These are phyloP conservation scores for Oeneis ivallda DNA, from an alignment of 2,888 invertebrate genomes.

Conservation along the genomic window DNA sequence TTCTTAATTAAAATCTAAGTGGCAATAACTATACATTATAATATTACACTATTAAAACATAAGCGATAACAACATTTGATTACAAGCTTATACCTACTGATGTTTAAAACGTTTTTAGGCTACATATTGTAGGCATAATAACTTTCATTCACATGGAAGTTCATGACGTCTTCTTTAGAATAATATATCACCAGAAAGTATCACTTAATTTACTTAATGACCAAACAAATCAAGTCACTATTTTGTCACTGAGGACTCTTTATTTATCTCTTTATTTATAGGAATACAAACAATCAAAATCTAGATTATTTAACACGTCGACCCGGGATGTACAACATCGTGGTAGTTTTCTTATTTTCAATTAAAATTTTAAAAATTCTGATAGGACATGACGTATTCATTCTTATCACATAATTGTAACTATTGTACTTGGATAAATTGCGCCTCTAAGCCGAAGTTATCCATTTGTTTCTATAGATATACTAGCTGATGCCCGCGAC, in stretches of 20 bases:
- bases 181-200: neutral
- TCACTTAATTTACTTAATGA: constrained; percentile 16
- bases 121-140: too few relatives aligned
- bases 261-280: constrained; percentile 5
- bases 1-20: constrained; percentile 24
- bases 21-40: constrained; percentile 21
- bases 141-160: too few relatives aligned
- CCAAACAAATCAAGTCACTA: constrained; percentile 23
- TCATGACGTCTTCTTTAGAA: too few relatives aligned
- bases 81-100: neutral
- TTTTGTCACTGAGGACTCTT: constrained; percentile 14
- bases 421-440: too few relatives aligned
- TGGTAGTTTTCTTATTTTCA: too few relatives aligned
- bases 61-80: constrained; percentile 10
- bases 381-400: too few relatives aligned
- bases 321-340: neutral
- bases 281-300: constrained; percentile 41
- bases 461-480: too few relatives aligned
- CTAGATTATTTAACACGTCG: neutral
- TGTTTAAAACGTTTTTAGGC: neutral
- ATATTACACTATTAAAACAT: constrained; percentile 15
- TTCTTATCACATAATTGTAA: too few relatives aligned
- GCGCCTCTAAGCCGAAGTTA: too few relatives aligned
- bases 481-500: too few relatives aligned
- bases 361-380: too few relatives aligned